phyloP scores from a whole-genome alignment of 1,140 invertebrate genomes.

The Drosophila ironensis region DNA sequence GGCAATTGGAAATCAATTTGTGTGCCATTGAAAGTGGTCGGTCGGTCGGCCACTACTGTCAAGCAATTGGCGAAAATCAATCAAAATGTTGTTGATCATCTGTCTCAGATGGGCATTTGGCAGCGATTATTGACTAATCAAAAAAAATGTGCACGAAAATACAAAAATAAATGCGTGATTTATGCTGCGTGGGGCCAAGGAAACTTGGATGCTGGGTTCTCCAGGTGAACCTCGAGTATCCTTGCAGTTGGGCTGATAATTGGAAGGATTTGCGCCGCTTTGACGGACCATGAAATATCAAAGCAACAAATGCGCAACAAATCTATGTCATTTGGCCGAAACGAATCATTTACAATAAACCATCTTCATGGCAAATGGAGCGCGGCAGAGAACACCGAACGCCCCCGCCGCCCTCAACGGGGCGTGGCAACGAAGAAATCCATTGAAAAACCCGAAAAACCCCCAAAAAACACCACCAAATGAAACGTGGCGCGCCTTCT shows the following conservation, averaged over 20 bases:
- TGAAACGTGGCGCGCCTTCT: constrained; percentile 66
- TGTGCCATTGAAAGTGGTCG: constrained; percentile 19
- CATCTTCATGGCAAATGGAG: constrained; percentile 79
- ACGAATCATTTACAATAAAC: constrained; percentile 81
- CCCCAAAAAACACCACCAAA: constrained; percentile 39
- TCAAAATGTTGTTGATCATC: constrained; percentile 36
- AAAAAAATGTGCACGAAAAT: constrained; percentile 16
- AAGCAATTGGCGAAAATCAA: constrained; percentile 65
- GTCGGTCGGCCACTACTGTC: constrained; percentile 26
- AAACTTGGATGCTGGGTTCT: background rate
- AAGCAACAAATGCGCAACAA: constrained; percentile 72
- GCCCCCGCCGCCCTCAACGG: constrained; percentile 17
- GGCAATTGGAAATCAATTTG: constrained; percentile 48
- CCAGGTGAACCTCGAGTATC: background rate
- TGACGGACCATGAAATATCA: constrained; percentile 66
- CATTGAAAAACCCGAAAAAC: constrained; percentile 7
- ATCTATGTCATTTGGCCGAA: constrained; percentile 74
- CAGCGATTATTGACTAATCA: constrained; percentile 34
- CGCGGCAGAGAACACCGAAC: constrained; percentile 49
- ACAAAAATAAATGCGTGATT: constrained; percentile 6
- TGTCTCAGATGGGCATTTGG: constrained; percentile 25
- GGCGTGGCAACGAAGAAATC: constrained; percentile 3
- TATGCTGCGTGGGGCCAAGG: background rate
- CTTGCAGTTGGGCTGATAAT: background rate
- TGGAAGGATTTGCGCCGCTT: constrained; percentile 8